phyloP scores from a whole-genome alignment of 2,113 vertebrate species.

The Mesoclemmys tuberculata region DNA sequence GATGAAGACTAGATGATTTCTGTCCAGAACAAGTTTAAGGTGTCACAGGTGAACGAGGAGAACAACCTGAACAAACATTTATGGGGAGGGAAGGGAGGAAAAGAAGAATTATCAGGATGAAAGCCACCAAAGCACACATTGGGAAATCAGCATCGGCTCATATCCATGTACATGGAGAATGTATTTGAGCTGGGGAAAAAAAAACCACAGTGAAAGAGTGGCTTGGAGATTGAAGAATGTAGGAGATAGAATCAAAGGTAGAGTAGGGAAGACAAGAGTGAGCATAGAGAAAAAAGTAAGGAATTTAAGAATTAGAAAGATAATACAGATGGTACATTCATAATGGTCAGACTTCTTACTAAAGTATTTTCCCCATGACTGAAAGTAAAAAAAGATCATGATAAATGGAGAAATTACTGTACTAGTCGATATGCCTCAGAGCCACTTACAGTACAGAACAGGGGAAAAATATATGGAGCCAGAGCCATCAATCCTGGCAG shows the following conservation, averaged over 20 bases:
- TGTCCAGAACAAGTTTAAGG: not conserved
- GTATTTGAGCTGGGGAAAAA: too few species aligned
- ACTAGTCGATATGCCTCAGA: not conserved
- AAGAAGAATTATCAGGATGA: too few species aligned
- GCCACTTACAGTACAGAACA: not conserved
- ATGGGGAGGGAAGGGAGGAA: accelerated
- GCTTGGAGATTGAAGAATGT: not conserved
- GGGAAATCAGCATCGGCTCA: too few species aligned
- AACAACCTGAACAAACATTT: not conserved
- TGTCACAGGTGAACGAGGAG: not conserved
- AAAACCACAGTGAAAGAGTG: not conserved
- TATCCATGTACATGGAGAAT: too few species aligned
- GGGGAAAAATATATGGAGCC: too few species aligned
- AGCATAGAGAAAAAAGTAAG: not conserved
- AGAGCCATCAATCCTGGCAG: not conserved
- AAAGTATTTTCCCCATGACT: not conserved
- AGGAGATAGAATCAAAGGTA: not conserved
- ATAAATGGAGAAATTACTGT: not conserved
- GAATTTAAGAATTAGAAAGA: not conserved
- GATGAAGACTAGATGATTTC: not conserved
- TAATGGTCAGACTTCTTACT: not conserved
- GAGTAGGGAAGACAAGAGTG: not conserved
- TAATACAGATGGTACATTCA: not conserved
- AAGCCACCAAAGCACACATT: too few species aligned
- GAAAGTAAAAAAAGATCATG: not conserved